Evolutionary conservation across 2,797 vertebrate species (phyloP).

Genomic region (Chaetophractus vellerosus): DNA sequence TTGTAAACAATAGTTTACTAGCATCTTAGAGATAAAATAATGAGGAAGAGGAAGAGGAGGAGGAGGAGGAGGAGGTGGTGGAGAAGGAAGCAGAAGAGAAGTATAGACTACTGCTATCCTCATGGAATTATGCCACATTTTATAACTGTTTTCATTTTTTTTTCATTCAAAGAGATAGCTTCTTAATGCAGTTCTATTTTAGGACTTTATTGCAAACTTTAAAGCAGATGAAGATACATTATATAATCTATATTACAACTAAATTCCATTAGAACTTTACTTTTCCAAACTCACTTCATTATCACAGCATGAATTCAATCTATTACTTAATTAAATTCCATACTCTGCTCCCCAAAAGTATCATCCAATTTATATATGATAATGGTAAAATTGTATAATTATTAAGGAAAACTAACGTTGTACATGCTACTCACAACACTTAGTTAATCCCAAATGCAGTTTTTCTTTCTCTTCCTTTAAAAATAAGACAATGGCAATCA

Average conservation of each 20-base stretch:
- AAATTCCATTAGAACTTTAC: constrained; percentile 59
- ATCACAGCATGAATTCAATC: constrained; percentile 60
- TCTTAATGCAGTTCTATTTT: not conserved
- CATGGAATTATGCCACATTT: not conserved
- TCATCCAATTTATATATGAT: not conserved
- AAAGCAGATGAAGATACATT: constrained; percentile 54
- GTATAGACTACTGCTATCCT: not conserved
- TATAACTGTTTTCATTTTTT: too few relatives aligned
- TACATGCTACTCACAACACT: not conserved
- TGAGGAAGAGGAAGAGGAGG: not conserved
- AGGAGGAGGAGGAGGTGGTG: too few relatives aligned
- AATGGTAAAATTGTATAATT: constrained; percentile 69
- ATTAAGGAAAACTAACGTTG: not conserved
- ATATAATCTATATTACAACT: constrained; percentile 55
- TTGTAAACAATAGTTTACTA: not conserved
- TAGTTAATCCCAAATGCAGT: not conserved
- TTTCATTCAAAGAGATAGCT: not conserved
- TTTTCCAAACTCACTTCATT: constrained; percentile 75
- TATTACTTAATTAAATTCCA: constrained; percentile 69
- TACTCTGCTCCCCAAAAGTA: constrained; percentile 46
- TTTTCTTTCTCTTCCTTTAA: not conserved
- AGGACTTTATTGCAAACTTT: constrained; percentile 40
- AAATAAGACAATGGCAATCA: not conserved
- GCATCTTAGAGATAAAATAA: not conserved
- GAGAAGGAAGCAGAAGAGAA: not conserved